Evolutionary conservation across 2,888 invertebrate species (phyloP).

Genomic region (Lasioglossum lativentre): DNA sequence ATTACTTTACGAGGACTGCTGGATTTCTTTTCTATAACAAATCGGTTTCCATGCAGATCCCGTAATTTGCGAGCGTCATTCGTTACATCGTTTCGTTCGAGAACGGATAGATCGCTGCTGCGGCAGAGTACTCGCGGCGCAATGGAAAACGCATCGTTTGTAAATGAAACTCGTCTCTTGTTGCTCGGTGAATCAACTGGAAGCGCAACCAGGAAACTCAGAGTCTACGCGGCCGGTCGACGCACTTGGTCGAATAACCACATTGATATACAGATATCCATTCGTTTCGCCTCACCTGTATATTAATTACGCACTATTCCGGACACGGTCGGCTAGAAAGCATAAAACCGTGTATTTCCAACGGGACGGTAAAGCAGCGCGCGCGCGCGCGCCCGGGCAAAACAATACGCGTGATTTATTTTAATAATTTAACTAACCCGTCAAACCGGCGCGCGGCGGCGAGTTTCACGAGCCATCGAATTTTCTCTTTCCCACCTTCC

Average conservation of each 20-base stretch:
- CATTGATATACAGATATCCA: conserved; percentile 17
- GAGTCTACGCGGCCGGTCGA: neutral
- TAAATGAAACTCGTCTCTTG: neutral
- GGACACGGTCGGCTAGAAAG: conserved; percentile 27
- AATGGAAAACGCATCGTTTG: neutral
- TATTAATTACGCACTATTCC: conserved; percentile 49
- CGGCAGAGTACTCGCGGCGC: neutral
- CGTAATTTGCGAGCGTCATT: neutral
- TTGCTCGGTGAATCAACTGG: neutral
- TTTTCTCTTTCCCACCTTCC: conserved; percentile 6
- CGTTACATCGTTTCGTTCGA: neutral
- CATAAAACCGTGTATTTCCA: conserved; percentile 53
- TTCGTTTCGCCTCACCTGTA: conserved; percentile 10
- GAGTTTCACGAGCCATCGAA: conserved; percentile 20
- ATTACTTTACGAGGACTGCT: neutral
- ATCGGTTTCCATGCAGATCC: neutral
- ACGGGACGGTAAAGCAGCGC: conserved; percentile 68
- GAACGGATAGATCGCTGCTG: neutral
- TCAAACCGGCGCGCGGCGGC: conserved; percentile 22
- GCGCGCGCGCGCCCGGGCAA: conserved; percentile 37
- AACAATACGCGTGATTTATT: conserved; percentile 77
- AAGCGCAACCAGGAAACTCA: neutral
- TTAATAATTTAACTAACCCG: conserved; percentile 74
- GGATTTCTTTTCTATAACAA: neutral
- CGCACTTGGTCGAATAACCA: conserved; percentile 45